Evolutionary conservation across 2,888 invertebrate genomes (phyloP), one percentile per base, ranked within the genome.

Genomic region (Pseudeuparius sepicola): DNA sequence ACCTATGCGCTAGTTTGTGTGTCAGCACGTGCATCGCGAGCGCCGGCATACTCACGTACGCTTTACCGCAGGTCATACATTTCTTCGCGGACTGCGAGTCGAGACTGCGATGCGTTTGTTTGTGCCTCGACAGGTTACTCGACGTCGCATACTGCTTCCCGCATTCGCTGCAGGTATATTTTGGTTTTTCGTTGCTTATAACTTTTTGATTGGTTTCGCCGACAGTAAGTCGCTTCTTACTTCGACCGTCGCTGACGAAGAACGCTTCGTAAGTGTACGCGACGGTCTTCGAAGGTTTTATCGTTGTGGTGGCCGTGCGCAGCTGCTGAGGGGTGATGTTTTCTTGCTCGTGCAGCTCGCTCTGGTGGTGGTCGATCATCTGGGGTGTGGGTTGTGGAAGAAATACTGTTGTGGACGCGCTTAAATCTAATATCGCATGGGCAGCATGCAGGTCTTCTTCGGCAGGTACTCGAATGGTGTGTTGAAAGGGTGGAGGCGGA

Each of bases 21-120:
- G 90, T 93, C 24, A 85, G 71, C 43, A 89, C 79, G 60, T 87
- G 89, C 83, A 88, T 93, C 25, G 93, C 89, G 37, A 94, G 70
- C 1, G 94, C 94, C 1, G 94, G 94, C 93, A 96, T 96, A 45
- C 88, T 88, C 29, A 96, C 94, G 65, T 96, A 96, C 2, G 90
- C 88, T 63, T 94, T 92, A 46, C 88, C 87, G 63, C 94, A 96
- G 46, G 89, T 88, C 49, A 84, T 83, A 62, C 94, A 96, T 54
- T 88, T 86, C 63, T 92, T 92, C 30, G 94, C 94, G 40, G 87
- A 77, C 53, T 86, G 82, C 14, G 90, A 90, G 67, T 96, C 94
- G 29, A 94, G 71, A 54, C 89, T 88, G 17, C 89, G 73, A 59
- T 90, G 90, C 1, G 89, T 90, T 63, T 90, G 89, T 61, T 88